Evolutionary conservation across 2,797 vertebrate genomes (phyloP).

Genomic region (Melanotaenia parkinsoni): DNA sequence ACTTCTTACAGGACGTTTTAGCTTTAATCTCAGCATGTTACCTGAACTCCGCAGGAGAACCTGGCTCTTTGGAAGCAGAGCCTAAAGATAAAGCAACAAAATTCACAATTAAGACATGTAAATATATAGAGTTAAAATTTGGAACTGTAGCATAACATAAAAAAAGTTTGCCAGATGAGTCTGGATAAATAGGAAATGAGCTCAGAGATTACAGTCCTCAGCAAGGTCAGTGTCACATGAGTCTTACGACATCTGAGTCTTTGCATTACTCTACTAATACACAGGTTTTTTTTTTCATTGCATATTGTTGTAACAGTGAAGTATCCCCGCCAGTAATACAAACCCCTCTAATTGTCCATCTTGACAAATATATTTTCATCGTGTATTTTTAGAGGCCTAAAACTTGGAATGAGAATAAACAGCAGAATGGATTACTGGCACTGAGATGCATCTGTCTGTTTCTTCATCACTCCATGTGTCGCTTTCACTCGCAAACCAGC

Average conservation of each 20-base stretch:
- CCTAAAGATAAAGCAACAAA: not conserved
- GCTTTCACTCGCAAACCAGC: conserved; percentile 10
- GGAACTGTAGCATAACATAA: not conserved
- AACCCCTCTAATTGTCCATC: conserved; percentile 10
- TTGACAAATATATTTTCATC: conserved; percentile 15
- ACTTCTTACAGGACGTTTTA: not conserved
- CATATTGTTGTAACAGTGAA: not conserved
- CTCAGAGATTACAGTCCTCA: not conserved
- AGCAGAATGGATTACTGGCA: conserved; percentile 45
- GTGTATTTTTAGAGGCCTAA: conserved; percentile 54
- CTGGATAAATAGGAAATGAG: not conserved
- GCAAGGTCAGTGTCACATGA: not conserved
- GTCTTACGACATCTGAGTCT: not conserved
- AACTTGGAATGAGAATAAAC: conserved; percentile 55
- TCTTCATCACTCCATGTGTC: not conserved
- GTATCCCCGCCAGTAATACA: not conserved
- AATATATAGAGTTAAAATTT: not conserved
- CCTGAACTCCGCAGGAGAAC: not conserved
- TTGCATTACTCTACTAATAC: not conserved
- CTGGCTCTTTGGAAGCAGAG: not conserved
- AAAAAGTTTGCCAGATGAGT: too few relatives aligned
- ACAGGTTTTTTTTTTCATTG: not conserved
- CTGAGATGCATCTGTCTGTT: conserved; percentile 15
- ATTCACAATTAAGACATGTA: not conserved
- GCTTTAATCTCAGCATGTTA: not conserved